These are phyloP conservation scores for Microtus pennsylvanicus DNA, from an alignment of 2,113 vertebrate genomes.

Conservation along the genomic window DNA sequence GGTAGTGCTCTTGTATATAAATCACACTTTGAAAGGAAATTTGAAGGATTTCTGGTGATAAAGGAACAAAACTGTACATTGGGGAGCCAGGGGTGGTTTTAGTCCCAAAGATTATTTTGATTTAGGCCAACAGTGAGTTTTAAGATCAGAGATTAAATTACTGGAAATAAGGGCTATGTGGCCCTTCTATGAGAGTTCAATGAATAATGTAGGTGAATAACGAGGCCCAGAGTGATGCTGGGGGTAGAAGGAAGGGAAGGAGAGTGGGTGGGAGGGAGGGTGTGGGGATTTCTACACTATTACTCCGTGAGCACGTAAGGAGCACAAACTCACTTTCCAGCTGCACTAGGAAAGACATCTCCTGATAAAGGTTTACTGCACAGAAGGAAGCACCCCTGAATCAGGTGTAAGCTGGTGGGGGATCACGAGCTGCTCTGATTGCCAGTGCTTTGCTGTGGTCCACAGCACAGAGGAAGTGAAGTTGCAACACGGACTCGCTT, in stretches of 20 bases:
- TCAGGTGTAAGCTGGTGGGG: background rate
- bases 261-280: no score
- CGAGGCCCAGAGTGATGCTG: background rate
- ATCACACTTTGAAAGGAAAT: constrained; percentile 21
- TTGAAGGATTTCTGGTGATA: constrained; percentile 11
- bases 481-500: background rate
- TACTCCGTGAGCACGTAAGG: background rate
- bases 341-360: background rate
- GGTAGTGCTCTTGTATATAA: constrained; percentile 28
- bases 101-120: constrained; percentile 11
- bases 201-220: background rate
- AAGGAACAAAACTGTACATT: background rate
- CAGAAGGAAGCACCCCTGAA: background rate
- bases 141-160: constrained; percentile 3
- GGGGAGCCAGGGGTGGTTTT: background rate
- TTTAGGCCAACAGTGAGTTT: background rate
- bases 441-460: background rate
- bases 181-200: background rate
- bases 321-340: constrained; percentile 12
- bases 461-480: background rate
- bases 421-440: background rate
- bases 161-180: background rate
- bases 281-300: background rate
- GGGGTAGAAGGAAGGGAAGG: background rate
- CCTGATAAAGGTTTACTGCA: background rate